Conservation (phyloP, 2,113 vertebrate species). For the Sclerurus mexicanus region DNA sequence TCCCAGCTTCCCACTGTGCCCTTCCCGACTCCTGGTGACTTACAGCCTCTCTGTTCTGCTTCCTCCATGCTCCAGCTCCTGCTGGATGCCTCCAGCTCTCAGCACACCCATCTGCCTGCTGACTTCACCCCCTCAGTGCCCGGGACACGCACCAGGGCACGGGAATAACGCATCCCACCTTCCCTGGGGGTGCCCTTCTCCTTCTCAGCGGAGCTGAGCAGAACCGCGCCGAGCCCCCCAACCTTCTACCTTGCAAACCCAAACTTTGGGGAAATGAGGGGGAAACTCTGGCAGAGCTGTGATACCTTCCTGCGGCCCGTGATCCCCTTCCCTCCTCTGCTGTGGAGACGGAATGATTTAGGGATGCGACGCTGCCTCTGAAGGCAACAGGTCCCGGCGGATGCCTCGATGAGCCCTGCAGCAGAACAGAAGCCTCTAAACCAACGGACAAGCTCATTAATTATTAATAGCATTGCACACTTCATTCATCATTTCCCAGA, state of each 20-base stretch:
- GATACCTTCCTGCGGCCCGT: background rate
- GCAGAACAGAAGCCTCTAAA: slow-evolving; percentile 27
- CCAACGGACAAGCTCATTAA: background rate
- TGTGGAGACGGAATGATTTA: background rate
- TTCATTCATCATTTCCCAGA: background rate
- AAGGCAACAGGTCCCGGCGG: background rate
- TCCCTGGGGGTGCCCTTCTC: background rate
- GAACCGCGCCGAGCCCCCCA: background rate
- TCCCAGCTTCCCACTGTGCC: slow-evolving; percentile 31
- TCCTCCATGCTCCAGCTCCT: background rate
- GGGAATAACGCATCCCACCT: background rate
- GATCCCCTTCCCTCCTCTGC: background rate
- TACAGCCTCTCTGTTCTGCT: slow-evolving; percentile 16
- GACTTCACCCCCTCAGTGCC: background rate
- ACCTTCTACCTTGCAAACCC: background rate
- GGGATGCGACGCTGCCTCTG: background rate
- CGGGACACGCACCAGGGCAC: background rate
- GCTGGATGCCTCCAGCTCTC: slow-evolving; percentile 14
- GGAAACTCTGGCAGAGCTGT: background rate
- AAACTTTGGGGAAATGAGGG: background rate
- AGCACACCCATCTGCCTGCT: slow-evolving; percentile 31
- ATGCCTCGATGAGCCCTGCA: background rate
- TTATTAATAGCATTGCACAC: slow-evolving; percentile 1
- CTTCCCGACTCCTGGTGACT: slow-evolving; percentile 26
- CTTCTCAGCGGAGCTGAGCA: background rate